Evolutionary conservation across 2,797 vertebrate genomes (phyloP), one percentile per base, ranked within the genome.

Genomic region (Oreochromis mossambicus): DNA sequence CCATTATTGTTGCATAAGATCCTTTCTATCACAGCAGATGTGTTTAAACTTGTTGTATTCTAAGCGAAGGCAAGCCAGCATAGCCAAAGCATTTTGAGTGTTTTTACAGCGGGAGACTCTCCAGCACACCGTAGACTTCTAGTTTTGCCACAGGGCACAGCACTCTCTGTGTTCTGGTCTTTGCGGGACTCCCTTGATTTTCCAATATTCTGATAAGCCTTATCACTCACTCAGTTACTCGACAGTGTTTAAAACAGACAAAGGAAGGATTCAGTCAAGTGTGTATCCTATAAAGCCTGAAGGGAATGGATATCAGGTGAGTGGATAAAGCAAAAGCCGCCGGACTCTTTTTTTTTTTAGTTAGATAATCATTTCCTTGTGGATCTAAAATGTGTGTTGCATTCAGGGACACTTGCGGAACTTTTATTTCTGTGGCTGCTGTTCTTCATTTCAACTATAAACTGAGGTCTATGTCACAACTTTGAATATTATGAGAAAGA

Each of bases 201-300:
- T 87, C 78, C 76, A 89, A 87, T 88, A 84, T 84, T 92, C 83
- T 86, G 81, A 92, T 84, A 86, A 91, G 75, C 58, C 68, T 78
- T 41, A 87, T 88, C 84, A 9, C 19, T 21, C 8, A 2, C 29
- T 4, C 19, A 43, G 58, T 73, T 70, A 73, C 34, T 77, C 11
- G 54, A 24, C 29, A 54, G 52, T 21, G 34, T 61, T 77, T 8
- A 32, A 10, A 52, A 15, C 41, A 12, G 70, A 80, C 21, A 77
- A 61, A 82, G 3, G 11, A 32, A 21, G n/a, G n/a, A 70, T 29
- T 80, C 83, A 21, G 36, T 15, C 58, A 43, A 41, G 80, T 38
- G 84, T 78, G 73, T 19, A 15, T 83, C 32, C 77, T 21, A 38
- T 24, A 24, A 80, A 48, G 66, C 66, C 38, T 17, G 14, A 68